phyloP scores from a whole-genome alignment of 2,113 vertebrate genomes.

The Coracopsis vasa region DNA sequence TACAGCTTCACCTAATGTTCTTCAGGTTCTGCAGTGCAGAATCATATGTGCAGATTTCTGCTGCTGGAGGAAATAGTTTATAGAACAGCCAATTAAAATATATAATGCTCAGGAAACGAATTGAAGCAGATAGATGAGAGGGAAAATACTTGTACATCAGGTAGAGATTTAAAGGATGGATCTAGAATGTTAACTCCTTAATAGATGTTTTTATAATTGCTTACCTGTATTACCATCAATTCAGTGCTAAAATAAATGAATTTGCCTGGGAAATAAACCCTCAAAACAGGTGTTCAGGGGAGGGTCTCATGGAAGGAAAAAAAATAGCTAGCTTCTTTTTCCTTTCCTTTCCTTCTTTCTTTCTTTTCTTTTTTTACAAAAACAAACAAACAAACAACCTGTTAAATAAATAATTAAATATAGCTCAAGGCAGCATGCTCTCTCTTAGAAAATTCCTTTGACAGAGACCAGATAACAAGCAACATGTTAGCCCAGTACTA shows the following conservation, averaged over 20 bases:
- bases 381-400: neutral
- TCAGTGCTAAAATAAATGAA: neutral
- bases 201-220: neutral
- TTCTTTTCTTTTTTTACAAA: fast-evolving
- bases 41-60: neutral
- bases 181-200: neutral
- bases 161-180: neutral
- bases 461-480: neutral
- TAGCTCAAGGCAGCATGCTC: neutral
- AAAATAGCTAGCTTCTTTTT: neutral
- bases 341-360: neutral
- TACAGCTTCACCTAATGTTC: neutral
- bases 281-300: neutral
- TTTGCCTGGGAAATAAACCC: neutral
- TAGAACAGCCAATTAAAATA: neutral
- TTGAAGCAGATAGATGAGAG: neutral
- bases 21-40: neutral
- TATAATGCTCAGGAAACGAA: neutral
- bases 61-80: neutral
- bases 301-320: neutral
- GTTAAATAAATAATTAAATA: neutral
- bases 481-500: neutral
- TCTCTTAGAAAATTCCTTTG: neutral
- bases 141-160: neutral
- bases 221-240: neutral